Evolutionary conservation across 2,888 invertebrate species (phyloP).

Genomic region (Erebia epiphron): DNA sequence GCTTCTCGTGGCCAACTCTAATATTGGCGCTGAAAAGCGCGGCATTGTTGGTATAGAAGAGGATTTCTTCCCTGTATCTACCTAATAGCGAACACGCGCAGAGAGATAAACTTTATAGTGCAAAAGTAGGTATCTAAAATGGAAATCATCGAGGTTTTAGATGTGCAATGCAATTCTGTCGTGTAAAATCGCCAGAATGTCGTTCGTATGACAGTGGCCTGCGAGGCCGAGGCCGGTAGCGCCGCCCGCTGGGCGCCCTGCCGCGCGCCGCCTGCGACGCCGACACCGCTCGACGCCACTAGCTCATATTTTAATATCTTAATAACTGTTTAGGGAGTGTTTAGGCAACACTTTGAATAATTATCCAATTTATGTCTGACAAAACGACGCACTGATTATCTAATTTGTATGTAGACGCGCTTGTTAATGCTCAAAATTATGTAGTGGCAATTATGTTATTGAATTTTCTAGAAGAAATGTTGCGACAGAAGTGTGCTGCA

Average conservation of each 20-base stretch:
- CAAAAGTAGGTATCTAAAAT: no score
- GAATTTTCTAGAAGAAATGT: neutral
- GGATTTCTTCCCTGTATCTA: no score
- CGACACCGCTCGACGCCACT: slow-evolving; percentile 42
- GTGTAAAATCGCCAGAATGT: neutral
- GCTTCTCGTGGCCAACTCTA: slow-evolving; percentile 77
- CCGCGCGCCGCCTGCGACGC: slow-evolving; percentile 60
- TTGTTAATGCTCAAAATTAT: slow-evolving; percentile 25
- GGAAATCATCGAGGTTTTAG: no score
- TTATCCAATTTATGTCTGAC: slow-evolving; percentile 63
- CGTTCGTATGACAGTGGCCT: slow-evolving; percentile 9
- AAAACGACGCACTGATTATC: slow-evolving; percentile 48
- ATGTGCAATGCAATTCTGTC: neutral
- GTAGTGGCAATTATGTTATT: slow-evolving; percentile 25
- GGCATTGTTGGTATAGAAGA: no score
- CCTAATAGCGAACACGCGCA: no score
- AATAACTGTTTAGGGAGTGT: slow-evolving; percentile 74
- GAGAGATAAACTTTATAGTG: no score
- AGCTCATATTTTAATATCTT: slow-evolving; percentile 75
- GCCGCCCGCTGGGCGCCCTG: slow-evolving; percentile 74
- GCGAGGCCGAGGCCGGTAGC: slow-evolving; percentile 61
- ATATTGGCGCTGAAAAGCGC: no score
- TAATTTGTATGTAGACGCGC: slow-evolving; percentile 40
- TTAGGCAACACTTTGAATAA: slow-evolving; percentile 68
- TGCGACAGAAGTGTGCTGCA: neutral